Evolutionary conservation across 1,140 invertebrate species (phyloP), one percentile per base, ranked within the genome.

Genomic region (Linepithema humile): DNA sequence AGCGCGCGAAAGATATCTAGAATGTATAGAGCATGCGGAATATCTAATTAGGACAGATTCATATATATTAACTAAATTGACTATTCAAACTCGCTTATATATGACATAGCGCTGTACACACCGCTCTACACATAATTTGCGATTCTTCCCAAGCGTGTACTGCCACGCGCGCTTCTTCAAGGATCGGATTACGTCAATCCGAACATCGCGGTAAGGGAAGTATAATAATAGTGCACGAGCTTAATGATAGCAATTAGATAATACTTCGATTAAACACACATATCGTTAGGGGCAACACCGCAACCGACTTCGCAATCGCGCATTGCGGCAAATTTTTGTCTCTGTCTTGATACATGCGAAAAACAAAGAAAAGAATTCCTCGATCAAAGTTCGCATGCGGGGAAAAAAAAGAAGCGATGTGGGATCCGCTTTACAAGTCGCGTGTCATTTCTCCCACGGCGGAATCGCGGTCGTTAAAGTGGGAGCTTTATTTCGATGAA

Each of bases 231-330:
- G 86, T 50, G 9, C 10, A 15, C 29, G 45, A 20, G 43, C 32
- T 32, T 38, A 43, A 26, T 10, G 35, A 17, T 32, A 7, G n/a
- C 35, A 86, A 74, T 82, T 87, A 26, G 43, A 23, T 23, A 40
- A 80, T 65, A 62, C 35, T 89, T 89, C 88, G 88, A 89, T 82
- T 89, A 85, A 89, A 89, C 88, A 89, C 26, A 32, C 43, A 55
- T 69, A 86, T 89, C 59, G 87, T 89, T 86, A 88, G 85, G 88
- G 88, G 88, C 87, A 89, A 89, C 88, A 62, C n/a, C 26, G 48
- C 57, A 67, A 38, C 26, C 43, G 32, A 77, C 75, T 29, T 77
- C 64, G 50, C 26, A 9, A 48, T 15, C 17, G 32, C 29, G 9
- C 29, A 38, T 17, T 67, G 45, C 64, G 48, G 48, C 48, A 69